A percentile compares a stretch with the other conserved stretches of the same genome.
These are phyloP conservation scores for Leptogaster cylindrica DNA, from an alignment of 2,888 invertebrate genomes.

Conservation along the genomic window DNA sequence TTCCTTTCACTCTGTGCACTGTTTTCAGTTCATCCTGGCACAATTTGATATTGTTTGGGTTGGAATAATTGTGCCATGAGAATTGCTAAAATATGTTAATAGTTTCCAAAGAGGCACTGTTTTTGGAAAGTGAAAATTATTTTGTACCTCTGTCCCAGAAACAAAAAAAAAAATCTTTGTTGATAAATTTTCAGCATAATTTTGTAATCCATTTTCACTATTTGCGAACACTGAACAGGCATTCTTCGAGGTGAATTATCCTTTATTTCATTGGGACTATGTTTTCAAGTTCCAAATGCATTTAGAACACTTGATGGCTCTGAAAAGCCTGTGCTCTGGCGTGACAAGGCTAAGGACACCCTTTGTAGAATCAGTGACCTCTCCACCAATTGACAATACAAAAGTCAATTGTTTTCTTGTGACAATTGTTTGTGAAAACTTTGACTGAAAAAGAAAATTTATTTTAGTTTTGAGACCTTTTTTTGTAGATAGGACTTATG, in stretches of 20 bases:
- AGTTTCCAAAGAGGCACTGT: background rate
- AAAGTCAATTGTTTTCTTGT: too few relatives aligned
- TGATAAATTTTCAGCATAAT: background rate
- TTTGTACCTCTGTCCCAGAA: background rate
- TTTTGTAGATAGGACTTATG: too few relatives aligned
- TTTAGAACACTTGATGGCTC: too few relatives aligned
- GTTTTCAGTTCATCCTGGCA: background rate
- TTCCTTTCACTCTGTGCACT: background rate
- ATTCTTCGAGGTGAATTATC: background rate
- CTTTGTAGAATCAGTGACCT: too few relatives aligned
- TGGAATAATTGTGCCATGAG: constrained; percentile 1
- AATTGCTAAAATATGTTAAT: constrained; percentile 16
- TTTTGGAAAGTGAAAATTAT: background rate
- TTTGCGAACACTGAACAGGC: background rate
- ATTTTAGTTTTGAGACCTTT: too few relatives aligned
- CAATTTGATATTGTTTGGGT: background rate
- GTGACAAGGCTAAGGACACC: too few relatives aligned
- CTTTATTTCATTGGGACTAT: too few relatives aligned
- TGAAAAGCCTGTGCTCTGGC: too few relatives aligned
- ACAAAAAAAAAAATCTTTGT: background rate
- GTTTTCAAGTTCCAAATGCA: too few relatives aligned
- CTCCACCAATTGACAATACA: too few relatives aligned
- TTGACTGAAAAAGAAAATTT: too few relatives aligned
- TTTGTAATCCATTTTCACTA: background rate
- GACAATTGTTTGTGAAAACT: too few relatives aligned